Evolutionary conservation across 2,888 invertebrate species (phyloP), one percentile per base, ranked within the genome.

Genomic region (Patella caerulea): DNA sequence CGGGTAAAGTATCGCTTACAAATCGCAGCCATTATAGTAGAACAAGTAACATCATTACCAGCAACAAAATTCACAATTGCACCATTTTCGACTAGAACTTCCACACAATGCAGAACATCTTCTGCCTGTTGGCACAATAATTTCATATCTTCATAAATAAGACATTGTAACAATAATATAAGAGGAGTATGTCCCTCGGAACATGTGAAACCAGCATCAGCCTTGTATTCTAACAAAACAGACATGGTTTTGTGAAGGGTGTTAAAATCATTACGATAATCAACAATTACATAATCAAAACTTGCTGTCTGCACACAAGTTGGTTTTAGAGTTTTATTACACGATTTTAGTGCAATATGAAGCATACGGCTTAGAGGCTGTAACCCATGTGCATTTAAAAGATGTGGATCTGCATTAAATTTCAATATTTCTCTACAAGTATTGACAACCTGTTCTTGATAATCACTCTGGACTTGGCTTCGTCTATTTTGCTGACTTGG

Each of bases 101-200:
- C 93, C 75, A 95, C 94, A 88, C 95, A 95, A 87, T 94, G 94
- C 83, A 95, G 89, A 88, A 95, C 95, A 34, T 84, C 84, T 5
- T 78, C 72, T 15, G 82, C 77, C 74, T 87, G 87, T 1, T 72
- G 70, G 88, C 94, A 95, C 3, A 95, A 94, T 89, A 95, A 94
- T 73, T 95, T 90, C 73, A 95, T 94, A 91, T 95, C 95, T 88
- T 95, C 95, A 89, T 95, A 95, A 78, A 95, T 94, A 55, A 95
- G 92, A 71, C 95, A 95, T 77, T 95, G 95, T 78, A 95, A 92
- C 86, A 95, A 94, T 53, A 95, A 94, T 94, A 95, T 95, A 78
- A 95, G 93, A 15, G 95, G 95, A 0, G 89, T 87, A 74, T 89
- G 89, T 3, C 90, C 89, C 4, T 82, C 85, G 17, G 79, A 75